phyloP scores from a whole-genome alignment of 1,140 invertebrate species.

The Sarcophaga peregrina region DNA sequence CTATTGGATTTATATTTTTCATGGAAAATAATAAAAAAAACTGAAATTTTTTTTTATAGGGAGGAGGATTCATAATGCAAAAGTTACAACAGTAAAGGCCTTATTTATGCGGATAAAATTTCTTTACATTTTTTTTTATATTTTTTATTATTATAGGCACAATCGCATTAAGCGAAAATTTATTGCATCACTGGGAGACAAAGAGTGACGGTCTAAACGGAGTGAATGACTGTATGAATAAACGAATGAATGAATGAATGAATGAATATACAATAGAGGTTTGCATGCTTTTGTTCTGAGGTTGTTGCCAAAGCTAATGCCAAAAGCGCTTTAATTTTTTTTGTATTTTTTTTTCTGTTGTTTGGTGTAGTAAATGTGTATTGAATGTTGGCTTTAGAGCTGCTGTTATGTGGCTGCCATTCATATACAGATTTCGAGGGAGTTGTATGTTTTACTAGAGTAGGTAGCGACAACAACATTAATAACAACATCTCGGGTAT shows the following conservation, averaged over 20 bases:
- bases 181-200: constrained; percentile 36
- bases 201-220: constrained; percentile 10
- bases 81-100: not conserved
- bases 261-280: constrained; percentile 13
- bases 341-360: too few relatives aligned
- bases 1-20: not conserved
- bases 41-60: constrained; percentile 8
- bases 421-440: not conserved
- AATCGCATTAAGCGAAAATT: constrained; percentile 35
- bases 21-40: not conserved
- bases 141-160: constrained; percentile 33
- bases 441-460: constrained; percentile 32
- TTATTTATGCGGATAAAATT: constrained; percentile 32
- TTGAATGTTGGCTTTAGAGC: too few relatives aligned
- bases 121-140: not conserved
- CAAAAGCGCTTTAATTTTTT: not conserved
- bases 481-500: not conserved
- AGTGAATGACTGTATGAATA: not conserved
- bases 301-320: constrained; percentile 36
- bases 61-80: constrained; percentile 26
- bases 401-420: too few relatives aligned
- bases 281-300: not conserved
- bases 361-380: too few relatives aligned
- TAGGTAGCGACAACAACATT: constrained; percentile 13
- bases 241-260: constrained; percentile 6